phyloP scores from a whole-genome alignment of 2,113 vertebrate genomes.

The Crotalus horridus region DNA sequence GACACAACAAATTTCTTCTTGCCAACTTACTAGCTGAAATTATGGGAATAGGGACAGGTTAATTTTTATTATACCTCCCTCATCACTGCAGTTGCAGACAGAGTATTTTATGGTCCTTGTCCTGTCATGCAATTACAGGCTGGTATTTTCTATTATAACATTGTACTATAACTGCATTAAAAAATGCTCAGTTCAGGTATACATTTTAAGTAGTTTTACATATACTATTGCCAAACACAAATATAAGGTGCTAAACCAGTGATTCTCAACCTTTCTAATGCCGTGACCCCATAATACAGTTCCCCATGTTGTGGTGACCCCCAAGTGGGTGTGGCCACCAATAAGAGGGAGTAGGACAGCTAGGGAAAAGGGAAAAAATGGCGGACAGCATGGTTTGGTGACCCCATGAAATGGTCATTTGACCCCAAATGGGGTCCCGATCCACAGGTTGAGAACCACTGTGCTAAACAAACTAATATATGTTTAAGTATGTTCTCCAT shows the following conservation, averaged over 20 bases:
- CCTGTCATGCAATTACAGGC: background rate
- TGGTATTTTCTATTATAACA: background rate
- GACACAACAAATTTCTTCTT: constrained; percentile 68
- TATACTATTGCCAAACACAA: background rate
- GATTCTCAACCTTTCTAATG: too few species aligned
- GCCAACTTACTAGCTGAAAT: constrained; percentile 70
- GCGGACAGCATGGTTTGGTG: too few species aligned
- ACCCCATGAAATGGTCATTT: too few species aligned
- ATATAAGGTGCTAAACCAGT: background rate
- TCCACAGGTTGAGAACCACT: too few species aligned
- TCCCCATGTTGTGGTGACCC: too few species aligned
- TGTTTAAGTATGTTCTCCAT: background rate
- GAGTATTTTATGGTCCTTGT: background rate
- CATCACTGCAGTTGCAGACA: background rate
- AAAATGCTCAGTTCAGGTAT: background rate
- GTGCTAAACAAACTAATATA: background rate
- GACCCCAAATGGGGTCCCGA: too few species aligned
- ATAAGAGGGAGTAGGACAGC: too few species aligned
- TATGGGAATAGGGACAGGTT: constrained; percentile 58
- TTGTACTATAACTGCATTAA: background rate
- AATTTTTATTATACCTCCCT: background rate
- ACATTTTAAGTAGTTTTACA: background rate
- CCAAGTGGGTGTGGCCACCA: too few species aligned
- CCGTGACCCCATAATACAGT: too few species aligned
- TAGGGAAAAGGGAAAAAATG: too few species aligned